Evolutionary conservation across 1,140 invertebrate genomes (phyloP).

Genomic region (Drosophila biarmipes): DNA sequence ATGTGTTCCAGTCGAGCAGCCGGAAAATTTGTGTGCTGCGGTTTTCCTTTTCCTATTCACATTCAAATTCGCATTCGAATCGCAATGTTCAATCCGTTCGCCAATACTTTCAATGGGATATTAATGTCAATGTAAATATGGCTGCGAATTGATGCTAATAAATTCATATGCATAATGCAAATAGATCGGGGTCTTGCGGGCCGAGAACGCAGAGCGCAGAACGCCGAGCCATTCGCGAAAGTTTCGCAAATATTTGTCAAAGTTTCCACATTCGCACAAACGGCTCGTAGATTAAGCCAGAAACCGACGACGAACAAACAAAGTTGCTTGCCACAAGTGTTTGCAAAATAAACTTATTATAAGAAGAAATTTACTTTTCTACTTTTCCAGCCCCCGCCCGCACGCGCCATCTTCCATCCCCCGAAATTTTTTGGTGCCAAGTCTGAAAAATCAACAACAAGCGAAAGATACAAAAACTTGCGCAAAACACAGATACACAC

Average conservation of each 20-base stretch:
- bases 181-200: slow-evolving; percentile 52
- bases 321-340: slow-evolving; percentile 83
- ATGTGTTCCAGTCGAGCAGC: slow-evolving; percentile 3
- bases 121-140: slow-evolving; percentile 70
- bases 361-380: slow-evolving; percentile 81
- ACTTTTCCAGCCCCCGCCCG: slow-evolving; percentile 7
- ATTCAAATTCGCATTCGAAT: slow-evolving; percentile 22
- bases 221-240: slow-evolving; percentile 58
- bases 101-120: slow-evolving; percentile 48
- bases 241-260: slow-evolving; percentile 82
- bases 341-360: slow-evolving; percentile 84
- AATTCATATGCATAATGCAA: slow-evolving; percentile 81
- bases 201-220: slow-evolving; percentile 12
- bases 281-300: slow-evolving; percentile 79
- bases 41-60: slow-evolving; percentile 39
- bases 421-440: slow-evolving; percentile 53
- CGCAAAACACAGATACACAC: slow-evolving; percentile 61
- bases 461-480: slow-evolving; percentile 80
- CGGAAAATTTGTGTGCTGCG: slow-evolving; percentile 23
- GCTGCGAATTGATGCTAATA: slow-evolving; percentile 71
- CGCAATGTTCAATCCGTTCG: slow-evolving; percentile 21
- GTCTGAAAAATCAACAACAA: slow-evolving; percentile 82
- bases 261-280: slow-evolving; percentile 82
- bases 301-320: slow-evolving; percentile 77
- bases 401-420: slow-evolving; percentile 14